phyloP scores from a whole-genome alignment of 30 jellyfish, hydroid and myxozoan genomes.

The Hydractinia echinata region DNA sequence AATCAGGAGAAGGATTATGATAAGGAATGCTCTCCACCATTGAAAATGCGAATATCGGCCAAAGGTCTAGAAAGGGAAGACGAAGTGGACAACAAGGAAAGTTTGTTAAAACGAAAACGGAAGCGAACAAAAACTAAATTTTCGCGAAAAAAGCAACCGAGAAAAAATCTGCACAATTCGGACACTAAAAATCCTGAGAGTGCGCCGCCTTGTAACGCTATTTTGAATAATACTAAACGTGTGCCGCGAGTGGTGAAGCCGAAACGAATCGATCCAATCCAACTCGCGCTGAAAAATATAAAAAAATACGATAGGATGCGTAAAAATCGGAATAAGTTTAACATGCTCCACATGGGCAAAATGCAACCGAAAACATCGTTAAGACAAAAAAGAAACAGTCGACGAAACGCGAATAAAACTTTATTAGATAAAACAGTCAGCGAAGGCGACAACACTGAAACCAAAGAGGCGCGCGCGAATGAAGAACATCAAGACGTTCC shows the following conservation, averaged over 20 bases:
- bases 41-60: background rate
- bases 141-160: background rate
- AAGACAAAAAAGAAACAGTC: background rate
- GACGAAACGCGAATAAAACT: conserved; percentile 2
- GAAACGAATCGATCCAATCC: conserved; percentile 33
- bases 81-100: background rate
- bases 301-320: conserved; percentile 24
- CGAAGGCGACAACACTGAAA: no score
- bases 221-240: background rate
- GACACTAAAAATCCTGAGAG: background rate
- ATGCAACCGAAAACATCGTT: background rate
- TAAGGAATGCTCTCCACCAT: no score
- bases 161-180: background rate
- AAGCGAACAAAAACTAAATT: background rate
- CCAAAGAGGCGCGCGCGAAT: no score
- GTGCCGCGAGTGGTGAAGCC: background rate
- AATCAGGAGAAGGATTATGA: no score
- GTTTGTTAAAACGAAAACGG: background rate
- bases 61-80: background rate
- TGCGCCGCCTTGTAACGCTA: background rate
- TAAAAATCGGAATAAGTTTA: background rate
- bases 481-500: no score
- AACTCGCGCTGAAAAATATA: conserved; percentile 24
- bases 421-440: background rate
- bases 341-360: background rate